Conservation (phyloP, 2,113 vertebrate species). For the Myrmophylax atrothorax region DNA sequence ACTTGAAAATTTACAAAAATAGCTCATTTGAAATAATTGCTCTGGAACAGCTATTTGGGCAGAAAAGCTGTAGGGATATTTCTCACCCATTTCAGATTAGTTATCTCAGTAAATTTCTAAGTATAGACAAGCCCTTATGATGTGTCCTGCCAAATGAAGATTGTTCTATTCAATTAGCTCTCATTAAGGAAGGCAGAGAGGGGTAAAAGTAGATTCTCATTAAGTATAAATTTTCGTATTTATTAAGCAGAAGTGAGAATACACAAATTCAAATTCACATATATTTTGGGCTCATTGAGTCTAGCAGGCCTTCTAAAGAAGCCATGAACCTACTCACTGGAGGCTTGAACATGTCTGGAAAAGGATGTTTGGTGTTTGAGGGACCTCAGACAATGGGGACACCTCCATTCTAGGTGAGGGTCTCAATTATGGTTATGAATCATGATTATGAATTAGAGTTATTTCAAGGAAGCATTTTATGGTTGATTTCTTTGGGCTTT, state of each 20-base stretch:
- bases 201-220: constrained; percentile 14
- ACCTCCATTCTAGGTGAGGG: not conserved
- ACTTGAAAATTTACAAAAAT: constrained; percentile 66
- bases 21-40: constrained; percentile 62
- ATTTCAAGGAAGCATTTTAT: not conserved
- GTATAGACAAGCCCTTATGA: constrained; percentile 30
- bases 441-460: not conserved
- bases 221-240: constrained; percentile 35
- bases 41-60: constrained; percentile 44
- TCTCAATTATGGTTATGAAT: not conserved
- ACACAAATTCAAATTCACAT: not conserved
- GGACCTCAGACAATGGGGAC: not conserved
- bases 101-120: constrained; percentile 55
- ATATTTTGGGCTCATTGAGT: not conserved
- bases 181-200: constrained; percentile 32
- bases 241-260: constrained; percentile 1
- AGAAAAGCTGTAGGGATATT: constrained; percentile 64
- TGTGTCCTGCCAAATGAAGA: constrained; percentile 18
- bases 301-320: not conserved
- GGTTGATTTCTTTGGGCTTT: not conserved
- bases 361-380: not conserved
- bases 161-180: constrained; percentile 50
- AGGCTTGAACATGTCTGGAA: fast-evolving
- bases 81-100: constrained; percentile 50
- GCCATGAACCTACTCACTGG: fast-evolving